These are phyloP conservation scores for Eulemur macaco DNA, from an alignment of 2,113 vertebrate genomes.

Conservation along the genomic window DNA sequence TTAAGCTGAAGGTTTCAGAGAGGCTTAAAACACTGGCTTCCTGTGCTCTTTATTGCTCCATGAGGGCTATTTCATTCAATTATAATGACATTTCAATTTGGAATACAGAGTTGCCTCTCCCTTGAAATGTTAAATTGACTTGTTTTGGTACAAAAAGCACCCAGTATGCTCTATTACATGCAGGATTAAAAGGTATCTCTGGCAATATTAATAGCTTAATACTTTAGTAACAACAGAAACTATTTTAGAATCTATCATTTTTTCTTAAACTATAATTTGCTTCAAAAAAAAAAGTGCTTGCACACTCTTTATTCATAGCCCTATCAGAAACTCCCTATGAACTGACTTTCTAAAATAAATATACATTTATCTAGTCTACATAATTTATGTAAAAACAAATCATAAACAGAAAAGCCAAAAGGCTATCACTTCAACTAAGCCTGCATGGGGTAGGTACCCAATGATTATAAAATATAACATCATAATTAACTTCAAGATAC, in stretches of 20 bases:
- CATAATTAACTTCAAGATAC: conserved; percentile 46
- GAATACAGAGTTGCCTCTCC: conserved; percentile 63
- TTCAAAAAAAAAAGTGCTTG: conserved; percentile 27
- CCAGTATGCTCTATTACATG: conserved; percentile 46
- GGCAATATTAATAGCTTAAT: conserved; percentile 53
- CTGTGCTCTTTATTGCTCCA: conserved; percentile 53
- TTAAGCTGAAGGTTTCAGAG: conserved; percentile 53
- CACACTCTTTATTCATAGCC: conserved; percentile 49
- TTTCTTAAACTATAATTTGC: conserved; percentile 58
- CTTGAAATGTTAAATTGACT: conserved; percentile 69
- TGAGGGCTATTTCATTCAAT: conserved; percentile 70
- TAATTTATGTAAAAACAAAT: conserved; percentile 60
- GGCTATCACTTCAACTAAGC: conserved; percentile 10
- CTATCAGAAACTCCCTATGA: conserved; percentile 53
- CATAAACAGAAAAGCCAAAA: conserved; percentile 48
- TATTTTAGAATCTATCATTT: conserved; percentile 54
- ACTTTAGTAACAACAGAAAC: conserved; percentile 61
- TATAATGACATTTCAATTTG: conserved; percentile 73
- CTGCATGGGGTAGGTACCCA: neutral
- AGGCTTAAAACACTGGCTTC: conserved; percentile 47
- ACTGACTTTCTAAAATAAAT: conserved; percentile 54
- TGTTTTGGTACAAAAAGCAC: conserved; percentile 62
- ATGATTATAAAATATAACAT: conserved; percentile 46
- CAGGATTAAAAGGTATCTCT: conserved; percentile 63
- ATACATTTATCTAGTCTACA: conserved; percentile 45